These are phyloP conservation scores for Quadroppia sp. DNA, from an alignment of 2,888 invertebrate species.

Conservation along the genomic window DNA sequence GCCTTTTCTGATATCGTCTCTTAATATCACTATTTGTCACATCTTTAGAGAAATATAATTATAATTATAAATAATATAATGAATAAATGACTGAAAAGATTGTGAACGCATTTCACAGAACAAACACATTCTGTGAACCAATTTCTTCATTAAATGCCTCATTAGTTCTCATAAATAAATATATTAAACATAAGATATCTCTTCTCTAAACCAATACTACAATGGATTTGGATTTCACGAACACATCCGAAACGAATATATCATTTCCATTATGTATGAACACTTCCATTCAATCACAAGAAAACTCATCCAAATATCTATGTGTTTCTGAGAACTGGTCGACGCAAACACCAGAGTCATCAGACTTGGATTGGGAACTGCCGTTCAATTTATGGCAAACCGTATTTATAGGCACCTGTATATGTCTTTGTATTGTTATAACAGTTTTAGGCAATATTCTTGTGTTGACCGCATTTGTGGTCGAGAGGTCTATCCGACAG, in stretches of 20 bases:
- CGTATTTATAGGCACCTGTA: conserved; percentile 76
- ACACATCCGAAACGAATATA: neutral
- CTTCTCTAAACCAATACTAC: neutral
- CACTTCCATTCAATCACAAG: neutral
- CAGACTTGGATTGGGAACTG: neutral
- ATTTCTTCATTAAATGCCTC: neutral
- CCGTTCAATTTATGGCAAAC: conserved; percentile 88
- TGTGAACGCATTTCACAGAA: neutral
- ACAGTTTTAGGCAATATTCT: conserved; percentile 94
- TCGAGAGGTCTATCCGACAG: conserved; percentile 82
- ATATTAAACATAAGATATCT: neutral
- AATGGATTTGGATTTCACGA: neutral
- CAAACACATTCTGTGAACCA: neutral
- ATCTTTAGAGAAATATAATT: neutral
- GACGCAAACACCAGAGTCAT: neutral
- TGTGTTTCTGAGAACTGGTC: neutral
- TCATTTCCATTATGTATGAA: neutral
- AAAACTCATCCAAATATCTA: conserved; percentile 6
- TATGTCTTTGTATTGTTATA: conserved; percentile 80
- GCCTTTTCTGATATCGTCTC: no score
- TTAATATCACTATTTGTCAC: neutral
- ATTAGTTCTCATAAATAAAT: conserved; percentile 10
- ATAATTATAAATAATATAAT: neutral
- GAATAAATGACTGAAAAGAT: neutral
- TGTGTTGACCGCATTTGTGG: conserved; percentile 88